Percentiles rank a stretch among this genome's conserved stretches.
phyloP scores from a whole-genome alignment of 2,888 invertebrate species.

The Tetramorium bicarinatum region DNA sequence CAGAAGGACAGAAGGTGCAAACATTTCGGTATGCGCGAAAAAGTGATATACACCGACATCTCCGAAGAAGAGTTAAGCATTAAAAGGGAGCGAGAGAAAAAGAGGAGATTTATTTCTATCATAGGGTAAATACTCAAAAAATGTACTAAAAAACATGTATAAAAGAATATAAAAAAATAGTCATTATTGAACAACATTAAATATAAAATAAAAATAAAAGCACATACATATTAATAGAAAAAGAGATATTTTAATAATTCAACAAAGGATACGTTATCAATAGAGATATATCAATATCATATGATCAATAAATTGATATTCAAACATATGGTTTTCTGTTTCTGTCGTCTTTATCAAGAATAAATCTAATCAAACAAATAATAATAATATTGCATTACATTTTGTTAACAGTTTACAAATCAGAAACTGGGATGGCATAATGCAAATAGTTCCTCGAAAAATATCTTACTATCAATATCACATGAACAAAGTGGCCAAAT shows the following conservation, averaged over 20 bases:
- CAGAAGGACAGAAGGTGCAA: conserved; percentile 71
- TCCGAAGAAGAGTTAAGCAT: conserved; percentile 9
- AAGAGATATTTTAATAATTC: background rate
- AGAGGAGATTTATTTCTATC: conserved; percentile 9
- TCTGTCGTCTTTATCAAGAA: background rate
- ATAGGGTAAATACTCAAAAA: background rate
- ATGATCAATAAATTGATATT: conserved; percentile 1
- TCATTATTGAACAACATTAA: background rate
- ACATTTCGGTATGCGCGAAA: conserved; percentile 63
- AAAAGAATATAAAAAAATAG: background rate
- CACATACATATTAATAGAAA: background rate
- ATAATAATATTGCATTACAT: background rate
- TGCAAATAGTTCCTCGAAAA: conserved; percentile 30
- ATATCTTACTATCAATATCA: background rate
- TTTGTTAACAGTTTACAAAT: conserved; percentile 25
- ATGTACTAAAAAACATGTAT: background rate
- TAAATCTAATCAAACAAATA: background rate
- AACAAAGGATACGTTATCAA: background rate
- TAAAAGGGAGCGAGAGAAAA: conserved; percentile 8
- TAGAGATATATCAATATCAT: background rate
- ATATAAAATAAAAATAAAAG: background rate
- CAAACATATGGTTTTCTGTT: background rate
- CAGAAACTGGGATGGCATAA: background rate
- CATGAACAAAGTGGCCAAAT: background rate
- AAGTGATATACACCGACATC: conserved; percentile 71